Percentiles rank a stretch among this genome's conserved stretches.
Evolutionary conservation across 1,140 invertebrate genomes (phyloP).

Genomic region (Physella acuta): DNA sequence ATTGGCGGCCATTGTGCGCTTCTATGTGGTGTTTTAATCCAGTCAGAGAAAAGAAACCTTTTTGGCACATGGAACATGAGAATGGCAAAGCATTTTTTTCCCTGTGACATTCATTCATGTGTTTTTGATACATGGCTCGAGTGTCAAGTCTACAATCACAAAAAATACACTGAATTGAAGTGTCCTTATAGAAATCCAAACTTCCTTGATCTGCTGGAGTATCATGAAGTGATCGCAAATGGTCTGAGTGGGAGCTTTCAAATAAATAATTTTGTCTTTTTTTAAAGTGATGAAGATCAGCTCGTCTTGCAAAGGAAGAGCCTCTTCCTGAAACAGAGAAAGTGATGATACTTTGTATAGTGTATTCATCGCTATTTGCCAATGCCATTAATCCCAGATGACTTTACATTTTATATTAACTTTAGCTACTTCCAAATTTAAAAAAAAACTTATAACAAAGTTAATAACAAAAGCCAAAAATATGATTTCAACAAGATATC

Average conservation of each 20-base stretch:
- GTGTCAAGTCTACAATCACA: not conserved
- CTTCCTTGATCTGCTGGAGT: not conserved
- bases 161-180: slow-evolving; percentile 10
- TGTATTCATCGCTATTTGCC: too few species aligned
- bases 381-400: too few species aligned
- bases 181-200: not conserved
- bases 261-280: not conserved
- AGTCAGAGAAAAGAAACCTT: slow-evolving; percentile 21
- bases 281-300: not conserved
- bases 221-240: not conserved
- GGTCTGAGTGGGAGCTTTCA: not conserved
- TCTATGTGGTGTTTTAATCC: slow-evolving; percentile 22
- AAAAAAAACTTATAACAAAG: too few species aligned
- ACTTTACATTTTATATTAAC: too few species aligned
- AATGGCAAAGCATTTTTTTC: slow-evolving; percentile 22
- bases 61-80: slow-evolving; percentile 13
- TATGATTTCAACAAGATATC: too few species aligned
- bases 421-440: too few species aligned
- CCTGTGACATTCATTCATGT: slow-evolving; percentile 13
- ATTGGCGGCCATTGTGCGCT: slow-evolving; percentile 8
- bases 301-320: not conserved
- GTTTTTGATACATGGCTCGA: slow-evolving; percentile 10
- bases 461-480: too few species aligned
- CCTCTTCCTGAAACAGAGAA: slow-evolving; percentile 7
- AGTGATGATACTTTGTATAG: slow-evolving; percentile 8